A percentile compares a stretch with the other conserved stretches of the same genome.
Conservation (phyloP, 2,113 vertebrate genomes). For the Pangasianodon gigas region DNA sequence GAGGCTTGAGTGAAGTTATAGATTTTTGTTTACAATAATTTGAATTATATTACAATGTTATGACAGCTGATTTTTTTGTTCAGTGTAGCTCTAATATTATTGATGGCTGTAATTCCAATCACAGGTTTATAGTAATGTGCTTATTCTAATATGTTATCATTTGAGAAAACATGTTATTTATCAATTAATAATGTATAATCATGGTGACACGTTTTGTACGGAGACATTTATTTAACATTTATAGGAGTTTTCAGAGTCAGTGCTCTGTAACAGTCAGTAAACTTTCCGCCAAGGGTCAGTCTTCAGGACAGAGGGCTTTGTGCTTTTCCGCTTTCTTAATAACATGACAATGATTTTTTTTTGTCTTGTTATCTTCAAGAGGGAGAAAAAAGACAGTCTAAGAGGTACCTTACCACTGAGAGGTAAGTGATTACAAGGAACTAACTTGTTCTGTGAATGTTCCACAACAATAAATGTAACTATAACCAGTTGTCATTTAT, state of each 20-base stretch:
- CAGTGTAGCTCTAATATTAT: background rate
- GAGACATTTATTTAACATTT: background rate
- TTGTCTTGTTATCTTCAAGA: background rate
- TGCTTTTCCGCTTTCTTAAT: background rate
- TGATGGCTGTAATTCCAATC: background rate
- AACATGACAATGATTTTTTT: background rate
- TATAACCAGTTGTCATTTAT: background rate
- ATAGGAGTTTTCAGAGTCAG: background rate
- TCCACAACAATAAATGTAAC: background rate
- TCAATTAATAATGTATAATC: background rate
- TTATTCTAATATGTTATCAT: background rate
- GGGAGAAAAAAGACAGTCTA: background rate
- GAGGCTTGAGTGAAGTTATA: background rate
- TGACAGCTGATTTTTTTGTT: background rate
- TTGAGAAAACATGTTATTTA: too few species aligned
- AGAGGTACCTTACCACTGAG: too few species aligned
- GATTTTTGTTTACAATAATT: background rate
- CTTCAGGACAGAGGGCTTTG: background rate
- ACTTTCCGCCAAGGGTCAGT: background rate
- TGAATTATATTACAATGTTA: background rate
- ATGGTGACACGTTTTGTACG: background rate
- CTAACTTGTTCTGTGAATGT: background rate
- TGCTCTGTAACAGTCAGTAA: background rate
- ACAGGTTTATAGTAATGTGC: background rate
- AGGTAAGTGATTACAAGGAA: background rate